Percentiles rank a stretch among this genome's conserved stretches.
These are phyloP conservation scores for Orthosia cruda DNA, from an alignment of 2,888 invertebrate genomes.

Conservation along the genomic window DNA sequence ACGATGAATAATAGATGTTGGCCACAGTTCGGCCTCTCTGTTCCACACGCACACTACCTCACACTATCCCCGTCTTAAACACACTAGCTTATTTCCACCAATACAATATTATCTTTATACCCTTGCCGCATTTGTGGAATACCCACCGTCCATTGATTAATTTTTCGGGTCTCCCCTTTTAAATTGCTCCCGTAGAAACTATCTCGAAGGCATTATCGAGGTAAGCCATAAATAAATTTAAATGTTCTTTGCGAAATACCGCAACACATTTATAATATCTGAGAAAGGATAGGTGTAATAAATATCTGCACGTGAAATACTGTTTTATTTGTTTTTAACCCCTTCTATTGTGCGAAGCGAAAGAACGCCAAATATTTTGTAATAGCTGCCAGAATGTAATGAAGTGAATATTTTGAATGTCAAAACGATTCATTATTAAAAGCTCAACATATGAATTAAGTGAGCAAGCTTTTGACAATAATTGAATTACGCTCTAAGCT, in stretches of 20 bases:
- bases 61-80: conserved; percentile 54
- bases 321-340: conserved; percentile 35
- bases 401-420: conserved; percentile 44
- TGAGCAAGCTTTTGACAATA: conserved; percentile 57
- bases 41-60: conserved; percentile 67
- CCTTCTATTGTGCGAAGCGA: conserved; percentile 7
- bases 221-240: conserved; percentile 60
- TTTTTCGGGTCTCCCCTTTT: conserved; percentile 61
- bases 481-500: conserved; percentile 66
- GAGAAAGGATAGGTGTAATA: conserved; percentile 43
- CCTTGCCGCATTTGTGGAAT: conserved; percentile 54
- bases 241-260: conserved; percentile 54
- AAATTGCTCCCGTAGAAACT: conserved; percentile 58
- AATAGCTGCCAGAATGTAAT: conserved; percentile 19
- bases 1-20: conserved; percentile 89
- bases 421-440: conserved; percentile 41
- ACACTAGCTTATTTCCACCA: conserved; percentile 59
- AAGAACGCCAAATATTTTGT: conserved; percentile 21
- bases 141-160: conserved; percentile 65
- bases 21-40: conserved; percentile 79
- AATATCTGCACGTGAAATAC: conserved; percentile 46
- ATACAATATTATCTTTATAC: conserved; percentile 68
- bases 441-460: conserved; percentile 52
- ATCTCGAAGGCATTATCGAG: conserved; percentile 52
- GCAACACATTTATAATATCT: conserved; percentile 55